Evolutionary conservation across 2,888 invertebrate genomes (phyloP), one percentile per base, ranked within the genome.

Genomic region (Habrosyne pyritoides): DNA sequence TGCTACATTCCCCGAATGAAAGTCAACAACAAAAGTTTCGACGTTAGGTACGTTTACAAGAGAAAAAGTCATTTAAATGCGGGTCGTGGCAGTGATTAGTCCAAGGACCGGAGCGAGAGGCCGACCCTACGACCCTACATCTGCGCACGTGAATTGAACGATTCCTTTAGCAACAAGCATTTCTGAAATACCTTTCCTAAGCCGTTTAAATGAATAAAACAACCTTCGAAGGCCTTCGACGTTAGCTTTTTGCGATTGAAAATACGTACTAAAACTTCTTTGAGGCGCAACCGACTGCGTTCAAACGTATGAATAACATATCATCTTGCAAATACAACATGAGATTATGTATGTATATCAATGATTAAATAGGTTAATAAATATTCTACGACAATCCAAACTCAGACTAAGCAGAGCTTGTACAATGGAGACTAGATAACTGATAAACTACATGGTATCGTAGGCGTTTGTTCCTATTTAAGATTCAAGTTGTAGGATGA

Each of bases 31-130:
- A 61, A 71, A 80, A 81, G 72, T 79, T 82, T 74, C 71, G 63
- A 75, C 68, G 64, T 75, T 69, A 71, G 64, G 71, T 79, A 82
- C 77, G 84, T 80, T 83, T 82, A 78, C 73, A 77, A 75, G 70
- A 79, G 80, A 85, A 86, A 83, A 84, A 81, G 84, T 79, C 81
- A 87, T 91, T 89, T 89, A 83, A 89, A 91, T 90, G 87, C 90
- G 86, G 87, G 85, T 79, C 86, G 79, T 75, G 78, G 73, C 71
- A 81, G 87, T 88, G 89, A 91, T 92, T 91, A 90, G 86, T 79
- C 76, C 69, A 73, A 81, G 77, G 79, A 75, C 73, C 75, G 73
- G 73, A 64, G 71, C 72, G 74, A 66, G 69, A 64, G 79, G 75
- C 78, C 75, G 77, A 73, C 77, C 83, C 74, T 58, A 61, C 72